Evolutionary conservation across 2,888 invertebrate species (phyloP).

Genomic region (Tachystola acroxantha): DNA sequence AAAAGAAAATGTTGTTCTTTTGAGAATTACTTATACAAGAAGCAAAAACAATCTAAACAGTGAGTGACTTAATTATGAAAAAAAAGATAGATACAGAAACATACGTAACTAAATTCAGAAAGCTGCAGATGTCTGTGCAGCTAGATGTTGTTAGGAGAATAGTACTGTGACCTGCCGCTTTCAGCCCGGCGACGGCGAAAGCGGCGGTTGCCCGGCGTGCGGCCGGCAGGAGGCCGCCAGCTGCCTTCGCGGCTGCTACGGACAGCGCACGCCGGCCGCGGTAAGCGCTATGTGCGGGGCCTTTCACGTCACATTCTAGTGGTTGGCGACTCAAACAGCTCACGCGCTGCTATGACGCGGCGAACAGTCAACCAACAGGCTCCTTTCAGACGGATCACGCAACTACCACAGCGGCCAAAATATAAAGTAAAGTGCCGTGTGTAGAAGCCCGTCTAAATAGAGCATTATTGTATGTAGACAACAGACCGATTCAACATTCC

Average conservation of each 20-base stretch:
- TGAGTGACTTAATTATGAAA: no score
- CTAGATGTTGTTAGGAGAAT: slow-evolving; percentile 3
- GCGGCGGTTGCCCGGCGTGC: slow-evolving; percentile 73
- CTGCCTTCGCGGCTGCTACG: slow-evolving; percentile 85
- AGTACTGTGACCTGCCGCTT: slow-evolving; percentile 57
- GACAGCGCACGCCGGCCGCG: slow-evolving; percentile 85
- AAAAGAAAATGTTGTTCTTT: no score
- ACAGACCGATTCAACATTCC: no score
- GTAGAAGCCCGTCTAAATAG: no score
- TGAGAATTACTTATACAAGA: neutral
- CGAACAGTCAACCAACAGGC: no score
- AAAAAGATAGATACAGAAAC: no score
- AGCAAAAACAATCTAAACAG: neutral
- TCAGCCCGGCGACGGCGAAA: slow-evolving; percentile 74
- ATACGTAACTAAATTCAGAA: neutral
- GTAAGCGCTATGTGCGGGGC: slow-evolving; percentile 74
- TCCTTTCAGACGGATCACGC: no score
- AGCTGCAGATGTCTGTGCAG: neutral
- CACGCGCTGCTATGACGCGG: neutral
- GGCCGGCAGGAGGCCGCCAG: slow-evolving; percentile 81
- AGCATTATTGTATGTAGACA: no score
- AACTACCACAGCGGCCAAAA: no score
- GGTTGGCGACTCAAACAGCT: slow-evolving; percentile 18
- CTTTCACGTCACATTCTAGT: slow-evolving; percentile 8
- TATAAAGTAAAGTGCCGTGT: no score